Base-by-base conservation (phyloP, 1,140 invertebrate species). In the Brachionus plicatilis region DNA sequence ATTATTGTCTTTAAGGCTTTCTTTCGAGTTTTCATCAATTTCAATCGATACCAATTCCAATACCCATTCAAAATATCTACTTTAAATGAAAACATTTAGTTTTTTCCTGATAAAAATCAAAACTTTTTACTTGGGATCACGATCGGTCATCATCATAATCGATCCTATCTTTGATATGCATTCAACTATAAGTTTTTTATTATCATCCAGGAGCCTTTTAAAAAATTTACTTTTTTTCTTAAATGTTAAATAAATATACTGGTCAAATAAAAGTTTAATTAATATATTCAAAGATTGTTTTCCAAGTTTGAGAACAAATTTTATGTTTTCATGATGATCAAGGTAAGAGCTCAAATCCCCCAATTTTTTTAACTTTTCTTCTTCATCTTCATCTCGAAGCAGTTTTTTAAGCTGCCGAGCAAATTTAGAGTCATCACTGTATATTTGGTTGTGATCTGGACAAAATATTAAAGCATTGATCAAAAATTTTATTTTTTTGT, bases 271-370 rank as follows among this genome's bases (percentile, higher is more conserved):
- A n/a, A 50, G 24, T 50, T 72, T 68, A 47, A 83, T 9, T 2
- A 83, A 33, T 45, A 83, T 41, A 47, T 68, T 83, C 12, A 83
- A 68, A 6, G 82, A 53, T 27, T 27, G 65, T 7, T 53, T 33
- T 27, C 47, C 82, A 27, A 83, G n/a, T 70, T 83, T 83, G 2
- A 83, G 60, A 9, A 83, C 60, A 83, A 83, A 83, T 83, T 68
- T 83, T 12, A 68, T 72, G 53, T 68, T 83, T n/a, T 83, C 82
- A 70, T 53, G 9, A n/a, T 83, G 60, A 29, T 83, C 82, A 45
- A 83, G 41, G 45, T 83, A 83, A 9, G 45, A 41, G 17, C 60
- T 68, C n/a, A 83, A 12, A 41, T 83, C 82, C 9, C 14, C n/a
- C 3, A 83, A 12, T 82, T 82, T 82, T 65, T 60, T 41, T 14